Conservation (phyloP, 1,140 invertebrate species). For the Lepidostoma basale region DNA sequence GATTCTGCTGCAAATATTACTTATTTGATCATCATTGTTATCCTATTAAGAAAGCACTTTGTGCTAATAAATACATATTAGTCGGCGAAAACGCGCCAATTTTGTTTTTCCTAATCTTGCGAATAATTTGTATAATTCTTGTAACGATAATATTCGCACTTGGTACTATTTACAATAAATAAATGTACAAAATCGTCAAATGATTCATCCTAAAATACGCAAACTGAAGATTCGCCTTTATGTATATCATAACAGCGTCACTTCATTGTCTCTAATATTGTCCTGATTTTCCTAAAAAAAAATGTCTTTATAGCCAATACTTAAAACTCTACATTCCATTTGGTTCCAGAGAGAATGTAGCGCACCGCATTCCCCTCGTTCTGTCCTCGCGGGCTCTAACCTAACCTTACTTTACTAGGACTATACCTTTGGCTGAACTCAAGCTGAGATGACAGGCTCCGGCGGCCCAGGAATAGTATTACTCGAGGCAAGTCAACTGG, state of each 20-base stretch:
- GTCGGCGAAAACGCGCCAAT: neutral
- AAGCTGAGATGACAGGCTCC: too few relatives aligned
- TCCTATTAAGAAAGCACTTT: conserved; percentile 7
- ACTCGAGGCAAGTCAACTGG: too few relatives aligned
- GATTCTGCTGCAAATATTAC: neutral
- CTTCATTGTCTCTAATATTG: too few relatives aligned
- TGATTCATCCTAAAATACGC: neutral
- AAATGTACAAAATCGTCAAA: neutral
- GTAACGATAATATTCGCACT: neutral
- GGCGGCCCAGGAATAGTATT: too few relatives aligned
- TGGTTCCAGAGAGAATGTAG: too few relatives aligned
- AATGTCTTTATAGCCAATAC: conserved; percentile 12
- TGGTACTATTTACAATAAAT: neutral
- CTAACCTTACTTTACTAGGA: too few relatives aligned
- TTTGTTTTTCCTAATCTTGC: neutral
- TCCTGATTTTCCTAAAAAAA: conserved; percentile 13
- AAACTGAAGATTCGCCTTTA: conserved; percentile 11
- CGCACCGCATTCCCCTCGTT: too few relatives aligned
- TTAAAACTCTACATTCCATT: too few relatives aligned
- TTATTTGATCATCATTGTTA: conserved; percentile 13
- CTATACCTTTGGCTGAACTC: too few relatives aligned
- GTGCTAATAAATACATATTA: neutral
- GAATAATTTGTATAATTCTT: conserved; percentile 8
- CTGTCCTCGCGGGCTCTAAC: too few relatives aligned
- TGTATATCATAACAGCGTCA: too few relatives aligned